Evolutionary conservation across 2,888 invertebrate species (phyloP).

Genomic region (Synergus itoensis): DNA sequence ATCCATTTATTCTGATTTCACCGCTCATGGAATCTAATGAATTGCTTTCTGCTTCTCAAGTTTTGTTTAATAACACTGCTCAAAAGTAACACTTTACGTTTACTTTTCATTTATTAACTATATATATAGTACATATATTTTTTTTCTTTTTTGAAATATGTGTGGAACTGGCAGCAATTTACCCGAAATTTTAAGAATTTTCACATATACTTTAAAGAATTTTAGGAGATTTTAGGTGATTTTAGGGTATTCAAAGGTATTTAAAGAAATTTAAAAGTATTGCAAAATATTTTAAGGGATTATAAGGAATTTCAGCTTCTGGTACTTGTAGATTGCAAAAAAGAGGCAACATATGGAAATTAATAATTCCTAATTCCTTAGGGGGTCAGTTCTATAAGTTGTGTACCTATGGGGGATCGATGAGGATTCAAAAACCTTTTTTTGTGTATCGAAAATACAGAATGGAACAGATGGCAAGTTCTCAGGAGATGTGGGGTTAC

Average conservation of each 20-base stretch:
- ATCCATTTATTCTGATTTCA: constrained; percentile 3
- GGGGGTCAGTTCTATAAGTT: not conserved
- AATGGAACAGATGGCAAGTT: constrained; percentile 69
- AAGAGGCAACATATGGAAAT: not conserved
- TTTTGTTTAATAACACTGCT: not conserved
- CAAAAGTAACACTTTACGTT: not conserved
- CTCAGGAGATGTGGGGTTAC: constrained; percentile 69
- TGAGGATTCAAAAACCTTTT: constrained; percentile 14
- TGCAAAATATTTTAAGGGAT: too few species aligned
- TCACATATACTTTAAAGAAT: too few species aligned
- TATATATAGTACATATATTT: not conserved
- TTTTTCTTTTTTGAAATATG: too few species aligned
- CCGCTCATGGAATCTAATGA: constrained; percentile 18
- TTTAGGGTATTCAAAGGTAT: too few species aligned
- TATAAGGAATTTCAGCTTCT: too few species aligned
- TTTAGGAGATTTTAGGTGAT: too few species aligned
- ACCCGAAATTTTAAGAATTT: too few species aligned
- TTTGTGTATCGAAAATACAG: constrained; percentile 61
- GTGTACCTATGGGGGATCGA: not conserved
- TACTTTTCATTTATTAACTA: not conserved
- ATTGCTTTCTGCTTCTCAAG: not conserved
- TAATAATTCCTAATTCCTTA: not conserved
- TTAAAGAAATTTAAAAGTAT: too few species aligned
- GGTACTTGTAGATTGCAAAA: too few species aligned
- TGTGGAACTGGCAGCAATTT: too few species aligned